phyloP scores from a whole-genome alignment of 2,113 vertebrate species.

The Noturus placidus region DNA sequence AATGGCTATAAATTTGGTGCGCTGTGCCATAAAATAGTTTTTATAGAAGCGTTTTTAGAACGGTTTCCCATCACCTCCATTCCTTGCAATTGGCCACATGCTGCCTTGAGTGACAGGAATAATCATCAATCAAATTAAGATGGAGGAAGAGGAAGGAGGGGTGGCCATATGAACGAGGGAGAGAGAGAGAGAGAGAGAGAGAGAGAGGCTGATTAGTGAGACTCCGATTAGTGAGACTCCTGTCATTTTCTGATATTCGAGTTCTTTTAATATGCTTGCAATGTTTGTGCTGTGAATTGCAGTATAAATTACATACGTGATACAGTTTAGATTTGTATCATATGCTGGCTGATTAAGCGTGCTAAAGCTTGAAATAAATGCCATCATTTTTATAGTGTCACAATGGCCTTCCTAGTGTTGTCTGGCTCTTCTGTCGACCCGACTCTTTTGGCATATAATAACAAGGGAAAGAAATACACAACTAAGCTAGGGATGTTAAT shows the following conservation, averaged over 20 bases:
- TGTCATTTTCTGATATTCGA: background rate
- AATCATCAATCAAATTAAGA: constrained; percentile 81
- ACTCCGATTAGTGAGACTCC: background rate
- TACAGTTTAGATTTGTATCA: background rate
- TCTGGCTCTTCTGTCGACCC: background rate
- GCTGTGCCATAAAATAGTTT: constrained; percentile 22
- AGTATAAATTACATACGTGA: too few species aligned
- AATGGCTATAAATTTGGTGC: constrained; percentile 22
- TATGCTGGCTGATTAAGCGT: background rate
- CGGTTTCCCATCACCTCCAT: constrained; percentile 49
- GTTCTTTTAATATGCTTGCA: background rate
- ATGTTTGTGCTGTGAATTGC: background rate
- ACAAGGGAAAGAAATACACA: background rate
- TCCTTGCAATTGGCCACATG: constrained; percentile 76
- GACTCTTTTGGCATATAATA: background rate
- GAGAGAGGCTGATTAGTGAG: background rate
- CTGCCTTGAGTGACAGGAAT: constrained; percentile 79
- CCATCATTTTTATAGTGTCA: background rate
- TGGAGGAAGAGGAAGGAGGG: constrained; percentile 49
- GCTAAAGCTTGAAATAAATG: background rate
- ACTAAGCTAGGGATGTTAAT: background rate
- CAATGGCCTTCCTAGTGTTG: too few species aligned
- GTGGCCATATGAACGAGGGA: background rate
- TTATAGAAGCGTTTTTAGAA: constrained; percentile 12
- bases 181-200: background rate